Base-by-base conservation (phyloP, 2,797 vertebrate genomes). In the Sebastes iracundus region DNA sequence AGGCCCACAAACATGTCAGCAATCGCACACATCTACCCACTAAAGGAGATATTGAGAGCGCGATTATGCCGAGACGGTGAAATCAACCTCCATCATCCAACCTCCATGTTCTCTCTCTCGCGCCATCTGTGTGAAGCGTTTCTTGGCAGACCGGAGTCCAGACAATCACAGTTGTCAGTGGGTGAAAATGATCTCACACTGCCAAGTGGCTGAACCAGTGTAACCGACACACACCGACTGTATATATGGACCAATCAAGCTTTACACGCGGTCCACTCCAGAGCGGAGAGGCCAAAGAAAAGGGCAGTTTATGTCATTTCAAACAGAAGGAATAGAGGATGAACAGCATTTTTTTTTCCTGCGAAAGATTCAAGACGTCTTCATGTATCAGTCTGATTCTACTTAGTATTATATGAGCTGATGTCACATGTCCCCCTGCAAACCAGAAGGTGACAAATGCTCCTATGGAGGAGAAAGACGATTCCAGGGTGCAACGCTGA, bases 151-250 rank as follows among this genome's bases (percentile, higher is more conserved):
- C 85, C 52, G n/a, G 76, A 79, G 81, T 88, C 93, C 92, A 93
- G 93, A 93, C 93, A 92, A 92, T 94, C 91, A 83, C 93, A 94
- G 91, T 94, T 91, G 93, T 94, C 90, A 86, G 92, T 91, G 92
- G 93, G 92, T 91, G 94, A 94, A 93, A 90, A 85, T 77, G 22
- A 91, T 83, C 82, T 78, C 73, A 9, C 77, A 1, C 80, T 91
- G 92, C 94, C 93, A 94, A 93, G 85, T 75, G 83, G 81, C 79
- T 87, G 84, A 75, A 86, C 64, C 84, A 46, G 74, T 56, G 73
- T 58, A 79, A 71, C 70, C 72, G 74, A 85, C 82, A 87, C 75
- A 56, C 80, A 63, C 56, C 20, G 53, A 81, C 60, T 80, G 84
- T 64, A 55, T 64, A 55, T 60, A 52, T 28, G 70, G 58, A 52